Evolutionary conservation across 1,140 invertebrate species (phyloP).

Genomic region (Tribolium madens): DNA sequence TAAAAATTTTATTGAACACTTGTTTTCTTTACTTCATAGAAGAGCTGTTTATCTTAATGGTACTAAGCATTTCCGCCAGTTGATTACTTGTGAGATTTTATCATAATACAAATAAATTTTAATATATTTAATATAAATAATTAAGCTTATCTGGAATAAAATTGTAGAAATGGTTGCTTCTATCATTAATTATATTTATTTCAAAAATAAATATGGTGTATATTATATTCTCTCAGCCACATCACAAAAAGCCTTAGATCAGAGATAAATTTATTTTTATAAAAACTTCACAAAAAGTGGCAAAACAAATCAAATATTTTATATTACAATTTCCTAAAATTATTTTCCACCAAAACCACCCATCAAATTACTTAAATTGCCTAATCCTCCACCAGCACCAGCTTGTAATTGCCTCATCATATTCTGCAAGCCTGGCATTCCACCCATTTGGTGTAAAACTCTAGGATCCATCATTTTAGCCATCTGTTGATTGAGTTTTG

Average conservation of each 20-base stretch:
- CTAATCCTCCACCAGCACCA: slow-evolving; percentile 80
- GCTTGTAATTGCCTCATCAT: slow-evolving; percentile 99
- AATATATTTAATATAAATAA: slow-evolving; percentile 61
- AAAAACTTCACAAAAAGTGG: slow-evolving; percentile 34
- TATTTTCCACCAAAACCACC: slow-evolving; percentile 74
- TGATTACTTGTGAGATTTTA: slow-evolving; percentile 56
- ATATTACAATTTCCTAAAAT: neutral
- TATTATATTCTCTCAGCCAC: too few relatives aligned
- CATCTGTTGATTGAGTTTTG: slow-evolving; percentile 99
- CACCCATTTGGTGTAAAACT: slow-evolving; percentile 92
- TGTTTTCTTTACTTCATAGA: slow-evolving; percentile 32
- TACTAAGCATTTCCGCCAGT: slow-evolving; percentile 57
- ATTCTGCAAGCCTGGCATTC: slow-evolving; percentile 95
- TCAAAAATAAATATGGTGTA: slow-evolving; percentile 55
- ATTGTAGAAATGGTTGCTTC: slow-evolving; percentile 55
- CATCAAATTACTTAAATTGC: slow-evolving; percentile 82
- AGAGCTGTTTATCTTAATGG: slow-evolving; percentile 37
- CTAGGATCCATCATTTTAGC: slow-evolving; percentile 99
- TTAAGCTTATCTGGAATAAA: slow-evolving; percentile 53
- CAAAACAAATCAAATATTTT: too few relatives aligned
- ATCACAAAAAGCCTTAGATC: too few relatives aligned
- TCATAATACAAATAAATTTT: slow-evolving; percentile 59
- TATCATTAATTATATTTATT: slow-evolving; percentile 49
- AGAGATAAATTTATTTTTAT: slow-evolving; percentile 36
- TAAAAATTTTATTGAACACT: slow-evolving; percentile 41